A percentile compares a stretch with the other conserved stretches of the same genome.
Evolutionary conservation across 2,113 vertebrate genomes (phyloP).

Genomic region (Crotalus helleri): DNA sequence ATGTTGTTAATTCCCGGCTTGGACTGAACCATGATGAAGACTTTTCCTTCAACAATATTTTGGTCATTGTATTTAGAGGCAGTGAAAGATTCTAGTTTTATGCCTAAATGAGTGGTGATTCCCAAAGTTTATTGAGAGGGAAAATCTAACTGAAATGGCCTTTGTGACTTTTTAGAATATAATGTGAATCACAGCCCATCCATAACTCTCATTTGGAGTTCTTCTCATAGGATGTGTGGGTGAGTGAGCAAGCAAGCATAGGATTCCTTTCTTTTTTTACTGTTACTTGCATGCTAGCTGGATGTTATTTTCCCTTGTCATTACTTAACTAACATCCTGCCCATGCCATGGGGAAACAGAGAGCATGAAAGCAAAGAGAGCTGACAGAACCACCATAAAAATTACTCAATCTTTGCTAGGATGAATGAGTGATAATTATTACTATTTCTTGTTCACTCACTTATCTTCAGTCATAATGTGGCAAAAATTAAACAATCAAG

Average conservation of each 20-base stretch:
- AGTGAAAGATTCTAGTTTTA: neutral
- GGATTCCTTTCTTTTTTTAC: neutral
- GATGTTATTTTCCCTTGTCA: neutral
- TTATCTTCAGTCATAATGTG: neutral
- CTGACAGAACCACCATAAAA: neutral
- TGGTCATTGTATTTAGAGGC: neutral
- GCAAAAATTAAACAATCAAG: neutral
- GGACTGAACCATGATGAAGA: no score
- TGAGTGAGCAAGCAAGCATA: neutral
- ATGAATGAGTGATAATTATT: neutral
- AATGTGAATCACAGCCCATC: neutral
- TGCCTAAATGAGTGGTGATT: neutral
- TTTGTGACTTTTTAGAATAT: neutral
- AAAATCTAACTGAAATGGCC: neutral
- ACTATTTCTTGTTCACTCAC: neutral
- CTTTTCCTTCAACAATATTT: neutral
- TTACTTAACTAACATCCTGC: neutral
- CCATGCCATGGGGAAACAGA: neutral
- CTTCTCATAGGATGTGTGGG: neutral
- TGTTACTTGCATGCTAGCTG: neutral
- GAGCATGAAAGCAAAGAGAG: neutral
- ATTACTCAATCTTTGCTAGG: neutral
- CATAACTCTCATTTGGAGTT: neutral
- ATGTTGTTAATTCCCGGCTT: no score
- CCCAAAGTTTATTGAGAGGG: neutral